Conservation (phyloP, 1,140 invertebrate species). For the Anadara kagoshimensis region DNA sequence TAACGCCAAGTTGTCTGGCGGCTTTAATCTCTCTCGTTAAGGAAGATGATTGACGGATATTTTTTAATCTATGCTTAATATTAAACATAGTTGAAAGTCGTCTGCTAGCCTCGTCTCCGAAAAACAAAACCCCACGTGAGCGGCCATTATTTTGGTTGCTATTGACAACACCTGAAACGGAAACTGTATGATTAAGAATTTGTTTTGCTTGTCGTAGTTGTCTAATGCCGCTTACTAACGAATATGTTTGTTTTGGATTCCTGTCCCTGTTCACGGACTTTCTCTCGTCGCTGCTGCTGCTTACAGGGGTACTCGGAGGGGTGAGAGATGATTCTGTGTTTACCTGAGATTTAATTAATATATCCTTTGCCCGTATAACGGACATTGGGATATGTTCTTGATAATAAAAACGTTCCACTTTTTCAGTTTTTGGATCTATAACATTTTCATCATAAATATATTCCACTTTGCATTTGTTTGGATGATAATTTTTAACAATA, state of each 20-base stretch:
- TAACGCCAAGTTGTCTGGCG: slow-evolving; percentile 80
- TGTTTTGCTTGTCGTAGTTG: slow-evolving; percentile 51
- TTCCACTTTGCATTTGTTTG: slow-evolving; percentile 53
- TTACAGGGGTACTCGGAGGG: slow-evolving; percentile 36
- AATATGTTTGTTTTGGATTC: not conserved
- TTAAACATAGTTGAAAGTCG: slow-evolving; percentile 51
- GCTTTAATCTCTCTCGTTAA: slow-evolving; percentile 80
- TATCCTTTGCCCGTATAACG: not conserved
- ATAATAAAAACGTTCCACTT: slow-evolving; percentile 66
- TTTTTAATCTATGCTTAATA: slow-evolving; percentile 55
- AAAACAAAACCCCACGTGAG: slow-evolving; percentile 42
- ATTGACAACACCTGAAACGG: slow-evolving; percentile 18
- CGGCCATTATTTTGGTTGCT: slow-evolving; percentile 25
- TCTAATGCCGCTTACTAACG: slow-evolving; percentile 48
- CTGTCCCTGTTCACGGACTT: not conserved
- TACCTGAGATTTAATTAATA: not conserved
- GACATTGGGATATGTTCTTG: slow-evolving; percentile 55
- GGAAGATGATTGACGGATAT: slow-evolving; percentile 61
- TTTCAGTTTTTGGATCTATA: slow-evolving; percentile 66
- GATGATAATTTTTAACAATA: too few relatives aligned
- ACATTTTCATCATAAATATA: slow-evolving; percentile 70
- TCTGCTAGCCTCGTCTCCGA: slow-evolving; percentile 54
- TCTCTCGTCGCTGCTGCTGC: slow-evolving; percentile 47
- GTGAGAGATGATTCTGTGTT: slow-evolving; percentile 33
- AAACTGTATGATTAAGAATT: slow-evolving; percentile 49